A percentile compares a stretch with the other conserved stretches of the same genome.
These are phyloP conservation scores for Sebastes vulpes DNA, from an alignment of 2,797 vertebrate species.

Conservation along the genomic window DNA sequence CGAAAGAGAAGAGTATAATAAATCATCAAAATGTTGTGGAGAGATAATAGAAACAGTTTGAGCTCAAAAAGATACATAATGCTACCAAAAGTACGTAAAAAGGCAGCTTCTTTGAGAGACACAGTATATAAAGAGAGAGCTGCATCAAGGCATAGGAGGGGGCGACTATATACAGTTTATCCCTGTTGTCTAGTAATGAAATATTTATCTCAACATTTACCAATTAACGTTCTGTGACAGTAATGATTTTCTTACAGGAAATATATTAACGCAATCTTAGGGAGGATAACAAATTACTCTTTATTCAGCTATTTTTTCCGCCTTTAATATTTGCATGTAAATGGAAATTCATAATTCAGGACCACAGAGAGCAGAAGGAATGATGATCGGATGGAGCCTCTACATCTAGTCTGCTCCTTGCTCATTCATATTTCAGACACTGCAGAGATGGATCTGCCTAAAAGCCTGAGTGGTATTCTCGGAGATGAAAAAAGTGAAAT, in stretches of 20 bases:
- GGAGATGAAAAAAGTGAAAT: slow-evolving; percentile 43
- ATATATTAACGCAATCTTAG: slow-evolving; percentile 24
- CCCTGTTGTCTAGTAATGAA: background rate
- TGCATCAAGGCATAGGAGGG: background rate
- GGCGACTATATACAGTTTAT: background rate
- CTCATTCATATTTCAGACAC: slow-evolving; percentile 76
- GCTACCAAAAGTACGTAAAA: background rate
- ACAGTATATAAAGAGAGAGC: background rate
- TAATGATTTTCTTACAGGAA: background rate
- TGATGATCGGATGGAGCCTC: slow-evolving; percentile 38
- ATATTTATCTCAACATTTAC: slow-evolving; percentile 33
- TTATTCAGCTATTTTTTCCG: slow-evolving; percentile 38
- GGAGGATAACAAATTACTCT: slow-evolving; percentile 29
- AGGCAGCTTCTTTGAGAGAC: background rate
- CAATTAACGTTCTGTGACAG: slow-evolving; percentile 25
- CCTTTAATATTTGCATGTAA: slow-evolving; percentile 56
- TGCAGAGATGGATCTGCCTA: slow-evolving; percentile 59
- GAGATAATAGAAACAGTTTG: background rate
- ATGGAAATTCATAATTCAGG: slow-evolving; percentile 58
- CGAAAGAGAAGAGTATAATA: background rate
- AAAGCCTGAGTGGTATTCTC: slow-evolving; percentile 58
- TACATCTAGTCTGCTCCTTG: slow-evolving; percentile 19
- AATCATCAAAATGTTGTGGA: background rate
- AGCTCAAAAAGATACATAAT: background rate
- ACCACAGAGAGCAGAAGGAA: slow-evolving; percentile 32